A percentile compares a stretch with the other conserved stretches of the same genome.
Evolutionary conservation across 64 coral and sea anemone species (phyloP).

Genomic region (Porites australiensis): DNA sequence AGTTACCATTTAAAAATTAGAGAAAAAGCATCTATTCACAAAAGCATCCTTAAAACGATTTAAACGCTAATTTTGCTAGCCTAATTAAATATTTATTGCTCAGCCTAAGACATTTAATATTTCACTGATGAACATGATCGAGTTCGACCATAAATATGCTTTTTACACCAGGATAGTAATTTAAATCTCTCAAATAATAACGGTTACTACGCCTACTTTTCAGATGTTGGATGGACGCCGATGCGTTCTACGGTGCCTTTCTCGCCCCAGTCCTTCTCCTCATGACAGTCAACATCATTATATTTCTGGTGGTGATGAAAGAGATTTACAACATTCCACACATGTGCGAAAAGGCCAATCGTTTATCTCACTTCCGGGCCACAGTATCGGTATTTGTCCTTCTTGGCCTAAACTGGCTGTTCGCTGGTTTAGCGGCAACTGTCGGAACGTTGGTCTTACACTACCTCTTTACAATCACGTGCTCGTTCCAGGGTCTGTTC

Average conservation of each 20-base stretch:
- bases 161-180: too few relatives aligned
- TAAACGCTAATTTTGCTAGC: too few relatives aligned
- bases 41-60: too few relatives aligned
- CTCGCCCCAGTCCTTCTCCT: conserved; percentile 87
- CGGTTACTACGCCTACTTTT: neutral
- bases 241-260: conserved; percentile 87
- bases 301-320: conserved; percentile 82
- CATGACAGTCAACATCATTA: conserved; percentile 71
- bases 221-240: conserved; percentile 86
- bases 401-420: conserved; percentile 92
- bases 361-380: conserved; percentile 75
- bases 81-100: too few relatives aligned
- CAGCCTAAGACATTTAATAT: too few relatives aligned
- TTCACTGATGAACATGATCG: too few relatives aligned
- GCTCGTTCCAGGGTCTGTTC: conserved; percentile 90
- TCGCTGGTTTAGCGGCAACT: conserved; percentile 85
- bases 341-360: conserved; percentile 62
- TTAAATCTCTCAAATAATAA: too few relatives aligned
- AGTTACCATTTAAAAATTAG: too few relatives aligned
- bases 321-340: conserved; percentile 83
- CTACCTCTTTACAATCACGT: conserved; percentile 92
- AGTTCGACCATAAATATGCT: too few relatives aligned
- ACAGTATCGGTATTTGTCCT: conserved; percentile 84
- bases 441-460: conserved; percentile 78
- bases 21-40: too few relatives aligned